Evolutionary conservation across 2,113 vertebrate genomes (phyloP).

Genomic region (Dendrocopos noguchii): DNA sequence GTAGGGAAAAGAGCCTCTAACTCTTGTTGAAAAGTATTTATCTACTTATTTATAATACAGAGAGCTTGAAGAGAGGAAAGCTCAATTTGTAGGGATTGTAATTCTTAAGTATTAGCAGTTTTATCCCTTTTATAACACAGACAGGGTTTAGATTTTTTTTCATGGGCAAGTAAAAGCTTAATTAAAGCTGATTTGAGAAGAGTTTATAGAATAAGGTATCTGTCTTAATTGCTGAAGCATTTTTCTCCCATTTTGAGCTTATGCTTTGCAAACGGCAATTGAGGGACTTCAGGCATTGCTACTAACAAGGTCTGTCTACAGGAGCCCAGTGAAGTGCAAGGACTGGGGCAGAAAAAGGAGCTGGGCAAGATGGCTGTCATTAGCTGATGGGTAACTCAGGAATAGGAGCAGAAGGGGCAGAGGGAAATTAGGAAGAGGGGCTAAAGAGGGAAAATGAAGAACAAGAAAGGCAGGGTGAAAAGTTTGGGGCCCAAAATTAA

Average conservation of each 20-base stretch:
- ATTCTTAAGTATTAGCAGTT: background rate
- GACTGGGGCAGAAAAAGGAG: background rate
- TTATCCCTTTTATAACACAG: background rate
- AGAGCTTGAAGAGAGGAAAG: background rate
- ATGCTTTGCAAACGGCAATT: background rate
- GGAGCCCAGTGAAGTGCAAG: background rate
- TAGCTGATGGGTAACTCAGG: background rate
- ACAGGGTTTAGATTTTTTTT: background rate
- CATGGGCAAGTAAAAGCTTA: background rate
- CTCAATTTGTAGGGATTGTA: background rate
- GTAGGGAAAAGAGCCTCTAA: constrained; percentile 23
- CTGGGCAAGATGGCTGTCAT: background rate
- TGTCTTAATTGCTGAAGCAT: background rate
- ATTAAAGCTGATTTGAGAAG: background rate
- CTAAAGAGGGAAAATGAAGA: background rate
- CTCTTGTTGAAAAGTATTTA: constrained; percentile 7
- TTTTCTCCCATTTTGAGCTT: background rate
- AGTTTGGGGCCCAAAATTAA: background rate
- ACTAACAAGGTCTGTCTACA: background rate
- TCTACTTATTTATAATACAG: constrained; percentile 32
- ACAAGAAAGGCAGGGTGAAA: background rate
- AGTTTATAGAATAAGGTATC: background rate
- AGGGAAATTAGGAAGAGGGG: background rate
- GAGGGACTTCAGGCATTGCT: background rate
- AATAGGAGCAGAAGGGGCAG: background rate